Base-by-base conservation (phyloP, 2,113 vertebrate species). In the Elaphurus davidianus region DNA sequence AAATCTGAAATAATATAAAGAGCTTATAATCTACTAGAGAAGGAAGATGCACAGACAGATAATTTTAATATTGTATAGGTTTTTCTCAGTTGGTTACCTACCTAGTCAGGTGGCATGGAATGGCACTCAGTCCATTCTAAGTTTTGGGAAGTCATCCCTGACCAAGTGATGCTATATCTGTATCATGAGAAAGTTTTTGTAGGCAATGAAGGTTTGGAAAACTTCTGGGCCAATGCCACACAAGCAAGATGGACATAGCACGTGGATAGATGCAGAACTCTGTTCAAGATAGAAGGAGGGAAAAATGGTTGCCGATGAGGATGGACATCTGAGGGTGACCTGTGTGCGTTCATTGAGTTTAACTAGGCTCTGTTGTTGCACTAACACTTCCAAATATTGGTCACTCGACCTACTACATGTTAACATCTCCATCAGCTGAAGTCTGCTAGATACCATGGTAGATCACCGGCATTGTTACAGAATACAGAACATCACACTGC, bases 201-300 rank as follows among this genome's bases (percentile, higher is more conserved):
- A 25, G 45, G 67, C 17, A 10, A 4, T 7, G 54, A 10, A 14
- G 17, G 11, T 33, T 43, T 19, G 17, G 36, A 64, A 87, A 25
- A 27, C 13, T 59, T 74, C 47, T 0, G 4, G 25, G 74, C 2
- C 10, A 12, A 2, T 27, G 0, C 25, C 30, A 10, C 1, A 10
- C 5, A 43, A 57, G 14, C 4, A 1, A 45, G 60, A 33, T 23
- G 57, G 19, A 0, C 14, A 11, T 9, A 17, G 9, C 25, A 1
- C 9, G 50, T 5, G 14, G 45, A 0, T 14, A 16, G 19, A 17
- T 33, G 36, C 7, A 81, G 52, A 47, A 7, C 2, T 2, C 3
- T 45, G 12, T 57, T 28, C 14, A 14, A 40, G 19, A 10, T 0
- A 9, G 2, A 27, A 74, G 16, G 19, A 36, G 33, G 43, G 2